Evolutionary conservation across 2,888 invertebrate genomes (phyloP).

Genomic region (Pecten maximus): DNA sequence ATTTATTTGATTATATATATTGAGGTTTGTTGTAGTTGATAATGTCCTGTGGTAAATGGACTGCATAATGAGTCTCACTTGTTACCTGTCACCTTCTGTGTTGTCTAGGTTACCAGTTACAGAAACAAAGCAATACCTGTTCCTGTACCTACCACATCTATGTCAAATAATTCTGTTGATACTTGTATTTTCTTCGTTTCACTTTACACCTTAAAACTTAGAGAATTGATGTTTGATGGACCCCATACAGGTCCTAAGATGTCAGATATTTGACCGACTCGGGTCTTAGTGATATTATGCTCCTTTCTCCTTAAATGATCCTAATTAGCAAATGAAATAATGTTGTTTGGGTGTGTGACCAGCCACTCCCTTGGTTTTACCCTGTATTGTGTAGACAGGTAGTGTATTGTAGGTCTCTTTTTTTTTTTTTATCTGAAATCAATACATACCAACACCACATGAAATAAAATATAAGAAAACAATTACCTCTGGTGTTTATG

Average conservation of each 20-base stretch:
- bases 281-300: not conserved
- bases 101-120: not conserved
- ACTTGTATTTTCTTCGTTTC: not conserved
- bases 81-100: not conserved
- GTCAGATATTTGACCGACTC: too few relatives aligned
- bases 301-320: not conserved
- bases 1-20: constrained; percentile 15
- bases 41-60: not conserved
- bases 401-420: constrained; percentile 23
- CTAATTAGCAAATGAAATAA: not conserved
- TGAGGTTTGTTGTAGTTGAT: not conserved
- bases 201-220: not conserved
- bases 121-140: not conserved
- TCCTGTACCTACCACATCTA: not conserved
- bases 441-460: constrained; percentile 24
- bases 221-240: not conserved
- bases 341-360: not conserved
- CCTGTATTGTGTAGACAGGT: not conserved
- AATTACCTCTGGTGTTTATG: not conserved
- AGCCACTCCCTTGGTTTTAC: constrained; percentile 22
- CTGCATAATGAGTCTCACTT: not conserved
- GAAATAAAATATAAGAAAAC: not conserved
- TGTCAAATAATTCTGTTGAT: not conserved
- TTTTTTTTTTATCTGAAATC: constrained; percentile 17
- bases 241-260: not conserved